Evolutionary conservation across 2,888 invertebrate genomes (phyloP).

Genomic region (Leptinotarsa tumamoca): DNA sequence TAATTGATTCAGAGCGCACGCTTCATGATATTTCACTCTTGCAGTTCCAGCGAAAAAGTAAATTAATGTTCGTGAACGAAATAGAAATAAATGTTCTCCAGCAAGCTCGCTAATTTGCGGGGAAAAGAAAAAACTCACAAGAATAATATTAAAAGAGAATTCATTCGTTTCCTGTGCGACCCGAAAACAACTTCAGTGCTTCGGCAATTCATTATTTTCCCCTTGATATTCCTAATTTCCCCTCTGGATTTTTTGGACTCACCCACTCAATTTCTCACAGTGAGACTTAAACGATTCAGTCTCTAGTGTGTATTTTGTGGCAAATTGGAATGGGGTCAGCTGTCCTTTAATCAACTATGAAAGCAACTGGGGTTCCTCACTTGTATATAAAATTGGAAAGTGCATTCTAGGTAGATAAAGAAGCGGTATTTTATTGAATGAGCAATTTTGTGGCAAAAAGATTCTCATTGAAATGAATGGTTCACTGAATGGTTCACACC

Average conservation of each 20-base stretch:
- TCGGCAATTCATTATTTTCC: neutral
- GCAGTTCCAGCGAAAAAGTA: constrained; percentile 37
- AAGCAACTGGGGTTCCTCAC: too few relatives aligned
- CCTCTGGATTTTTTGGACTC: neutral
- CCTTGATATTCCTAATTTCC: neutral
- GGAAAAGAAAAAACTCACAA: constrained; percentile 33
- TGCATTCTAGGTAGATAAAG: too few relatives aligned
- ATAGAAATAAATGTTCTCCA: constrained; percentile 41
- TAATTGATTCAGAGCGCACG: constrained; percentile 40
- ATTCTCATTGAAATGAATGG: too few relatives aligned
- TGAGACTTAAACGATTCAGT: neutral
- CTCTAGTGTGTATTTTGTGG: neutral
- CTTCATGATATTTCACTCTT: constrained; percentile 35
- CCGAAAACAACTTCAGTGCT: constrained; percentile 16
- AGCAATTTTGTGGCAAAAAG: too few relatives aligned
- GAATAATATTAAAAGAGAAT: constrained; percentile 37
- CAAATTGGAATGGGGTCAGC: neutral
- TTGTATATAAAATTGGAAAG: too few relatives aligned
- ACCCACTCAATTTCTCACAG: neutral
- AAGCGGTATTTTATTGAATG: too few relatives aligned
- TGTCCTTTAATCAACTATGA: neutral
- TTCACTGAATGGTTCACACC: too few relatives aligned
- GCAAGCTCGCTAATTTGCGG: constrained; percentile 38
- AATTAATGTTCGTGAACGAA: constrained; percentile 43
- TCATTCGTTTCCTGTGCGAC: constrained; percentile 31